A percentile compares a stretch with the other conserved stretches of the same genome.
Evolutionary conservation across 2,113 vertebrate species (phyloP).

Genomic region (Onychostruthus taczanowskii): DNA sequence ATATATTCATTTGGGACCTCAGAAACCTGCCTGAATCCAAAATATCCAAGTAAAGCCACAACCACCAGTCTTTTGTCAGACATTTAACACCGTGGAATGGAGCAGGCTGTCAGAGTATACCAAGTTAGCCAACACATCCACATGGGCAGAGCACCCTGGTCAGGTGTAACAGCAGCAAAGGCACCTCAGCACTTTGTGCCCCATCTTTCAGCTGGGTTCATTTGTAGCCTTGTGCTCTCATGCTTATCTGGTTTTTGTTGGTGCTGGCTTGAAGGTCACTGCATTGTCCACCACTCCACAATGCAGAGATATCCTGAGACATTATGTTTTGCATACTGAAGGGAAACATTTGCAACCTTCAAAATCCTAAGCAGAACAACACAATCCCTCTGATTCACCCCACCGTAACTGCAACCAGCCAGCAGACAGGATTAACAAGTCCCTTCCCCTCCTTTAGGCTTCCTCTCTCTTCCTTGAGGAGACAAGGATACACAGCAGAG

Average conservation of each 20-base stretch:
- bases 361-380: not conserved
- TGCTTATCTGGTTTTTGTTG: rapidly evolving
- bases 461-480: not conserved
- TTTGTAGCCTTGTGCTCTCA: not conserved
- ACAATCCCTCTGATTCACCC: not conserved
- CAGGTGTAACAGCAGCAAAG: not conserved
- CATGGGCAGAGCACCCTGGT: rapidly evolving
- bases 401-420: not conserved
- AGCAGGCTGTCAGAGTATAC: not conserved
- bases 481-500: not conserved
- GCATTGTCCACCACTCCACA: not conserved
- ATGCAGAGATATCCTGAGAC: not conserved
- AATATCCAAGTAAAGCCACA: not conserved
- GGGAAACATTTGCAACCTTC: not conserved
- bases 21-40: not conserved
- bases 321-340: not conserved
- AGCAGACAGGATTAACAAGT: not conserved
- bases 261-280: not conserved
- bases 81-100: rapidly evolving
- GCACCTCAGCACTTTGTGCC: not conserved
- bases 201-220: not conserved
- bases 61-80: not conserved
- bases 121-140: rapidly evolving
- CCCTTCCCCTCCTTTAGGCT: not conserved
- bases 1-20: not conserved